A percentile compares a stretch with the other conserved stretches of the same genome.
Evolutionary conservation across 2,888 invertebrate genomes (phyloP).

Genomic region (Drosophila mayaguana): DNA sequence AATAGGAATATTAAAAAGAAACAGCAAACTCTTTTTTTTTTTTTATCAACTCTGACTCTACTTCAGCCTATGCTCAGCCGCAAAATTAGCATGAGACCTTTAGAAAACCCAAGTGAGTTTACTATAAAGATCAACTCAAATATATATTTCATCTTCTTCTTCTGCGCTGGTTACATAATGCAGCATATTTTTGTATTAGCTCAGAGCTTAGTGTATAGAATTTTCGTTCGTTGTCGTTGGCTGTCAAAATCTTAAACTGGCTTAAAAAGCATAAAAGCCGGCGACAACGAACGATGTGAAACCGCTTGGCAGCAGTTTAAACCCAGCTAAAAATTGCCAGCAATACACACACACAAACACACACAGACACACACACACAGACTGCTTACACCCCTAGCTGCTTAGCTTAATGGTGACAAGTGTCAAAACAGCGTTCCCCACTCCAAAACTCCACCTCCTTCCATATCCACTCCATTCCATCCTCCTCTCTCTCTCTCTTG

Average conservation of each 20-base stretch:
- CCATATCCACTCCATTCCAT: too few species aligned
- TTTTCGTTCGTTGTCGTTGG: constrained; percentile 50
- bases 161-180: neutral
- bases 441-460: constrained; percentile 3
- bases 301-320: constrained; percentile 67
- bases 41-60: neutral
- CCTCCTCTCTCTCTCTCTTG: neutral
- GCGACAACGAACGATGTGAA: constrained; percentile 51
- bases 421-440: constrained; percentile 63
- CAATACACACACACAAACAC: constrained; percentile 11
- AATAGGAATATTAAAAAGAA: neutral
- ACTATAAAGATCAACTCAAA: too few species aligned
- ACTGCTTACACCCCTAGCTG: constrained; percentile 36
- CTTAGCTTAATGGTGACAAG: constrained; percentile 80
- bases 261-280: constrained; percentile 73
- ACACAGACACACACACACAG: neutral
- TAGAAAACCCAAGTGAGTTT: too few species aligned
- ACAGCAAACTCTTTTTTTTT: neutral
- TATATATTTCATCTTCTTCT: neutral
- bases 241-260: constrained; percentile 76
- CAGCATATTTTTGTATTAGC: neutral
- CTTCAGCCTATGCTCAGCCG: neutral
- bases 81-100: too few species aligned
- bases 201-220: neutral
- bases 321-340: constrained; percentile 49